Evolutionary conservation across 53 echinoderm and acorn worm species (phyloP), one percentile per base, ranked within the genome.

Genomic region (Henricia sp.): DNA sequence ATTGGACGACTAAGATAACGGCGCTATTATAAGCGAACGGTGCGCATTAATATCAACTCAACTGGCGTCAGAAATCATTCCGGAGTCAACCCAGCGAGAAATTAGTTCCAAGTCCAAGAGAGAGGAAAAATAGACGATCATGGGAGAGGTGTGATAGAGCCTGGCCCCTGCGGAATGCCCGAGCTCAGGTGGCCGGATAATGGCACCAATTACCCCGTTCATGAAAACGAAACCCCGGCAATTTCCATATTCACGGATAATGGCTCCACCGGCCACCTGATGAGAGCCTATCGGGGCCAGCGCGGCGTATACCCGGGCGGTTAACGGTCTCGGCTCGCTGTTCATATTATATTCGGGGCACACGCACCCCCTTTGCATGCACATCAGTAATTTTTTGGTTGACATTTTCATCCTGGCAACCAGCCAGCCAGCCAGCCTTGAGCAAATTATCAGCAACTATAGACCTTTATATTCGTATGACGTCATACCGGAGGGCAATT

Each of bases 101-200:
- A 73, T 73, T 52, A 73, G 52, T 52, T 52, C 73, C 55, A 34
- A n/a, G 52, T 53, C 50, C 50, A 35, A 36, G 24, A 60, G n/a
- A 60, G 30, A 38, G 9, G 13, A 39, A 51, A 19, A 56, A 17
- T 55, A 33, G 14, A 25, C 37, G 59, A 26, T 34, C 51, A 37
- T 32, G 21, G 48, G 28, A 59, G 16, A 80, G 80, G 80, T 80
- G 80, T 80, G 80, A 80, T 40, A 4, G 21, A 27, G 60, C 5
- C 33, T 26, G 17, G 63, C 78, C 65, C 64, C 34, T 29, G 62
- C 27, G 25, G 64, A 63, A 64, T 34, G 29, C 17, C 19, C 20
- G 80, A 58, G 80, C 80, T 80, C 80, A 80, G 80, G 80, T 80
- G 80, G 80, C 80, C 32, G 35, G 30, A 25, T 80, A 80, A 80